Evolutionary conservation across 2,113 vertebrate genomes (phyloP).

Genomic region (Micromys minutus): DNA sequence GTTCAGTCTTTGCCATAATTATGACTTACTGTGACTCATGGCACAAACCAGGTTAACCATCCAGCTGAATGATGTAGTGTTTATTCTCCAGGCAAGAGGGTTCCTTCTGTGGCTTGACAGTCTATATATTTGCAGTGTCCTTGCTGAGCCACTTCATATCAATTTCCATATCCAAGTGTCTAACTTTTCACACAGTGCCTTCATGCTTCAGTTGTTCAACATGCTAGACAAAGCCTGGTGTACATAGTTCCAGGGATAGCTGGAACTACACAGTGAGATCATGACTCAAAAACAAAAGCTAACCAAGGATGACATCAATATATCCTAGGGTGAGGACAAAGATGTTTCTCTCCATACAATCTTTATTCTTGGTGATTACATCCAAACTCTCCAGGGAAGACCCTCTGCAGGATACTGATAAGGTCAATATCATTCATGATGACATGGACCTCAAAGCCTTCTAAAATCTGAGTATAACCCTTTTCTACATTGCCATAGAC

Average conservation of each 20-base stretch:
- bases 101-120: neutral
- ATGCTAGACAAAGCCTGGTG: conserved; percentile 55
- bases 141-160: neutral
- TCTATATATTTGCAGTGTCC: neutral
- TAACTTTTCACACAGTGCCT: neutral
- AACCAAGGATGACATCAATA: neutral
- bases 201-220: neutral
- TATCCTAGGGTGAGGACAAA: too few species aligned
- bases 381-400: too few species aligned
- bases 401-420: too few species aligned
- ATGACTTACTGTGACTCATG: neutral
- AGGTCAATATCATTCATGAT: neutral
- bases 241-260: neutral
- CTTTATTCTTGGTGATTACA: neutral
- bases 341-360: neutral
- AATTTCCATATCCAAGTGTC: neutral
- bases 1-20: neutral
- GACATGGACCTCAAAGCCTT: too few species aligned
- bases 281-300: neutral
- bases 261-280: too few species aligned
- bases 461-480: neutral
- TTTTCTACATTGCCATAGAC: neutral
- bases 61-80: too few species aligned
- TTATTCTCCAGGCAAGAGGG: neutral
- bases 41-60: neutral